phyloP scores from a whole-genome alignment of 2,888 invertebrate species.

The Augiades crinisus region DNA sequence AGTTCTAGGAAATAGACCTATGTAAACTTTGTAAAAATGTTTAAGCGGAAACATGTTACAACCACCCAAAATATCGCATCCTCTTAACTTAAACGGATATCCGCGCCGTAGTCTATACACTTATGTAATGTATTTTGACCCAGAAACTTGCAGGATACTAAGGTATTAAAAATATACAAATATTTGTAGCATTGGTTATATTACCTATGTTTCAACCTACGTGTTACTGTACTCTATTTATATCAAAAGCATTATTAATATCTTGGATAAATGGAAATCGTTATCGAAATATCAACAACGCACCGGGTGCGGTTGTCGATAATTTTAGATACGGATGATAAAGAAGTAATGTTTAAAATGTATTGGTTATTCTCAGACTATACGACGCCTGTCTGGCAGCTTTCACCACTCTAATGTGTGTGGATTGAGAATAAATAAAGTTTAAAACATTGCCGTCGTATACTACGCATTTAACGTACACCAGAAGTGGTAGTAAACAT shows the following conservation, averaged over 20 bases:
- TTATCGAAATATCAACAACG: not conserved
- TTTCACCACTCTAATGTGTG: slow-evolving; percentile 1
- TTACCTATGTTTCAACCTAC: no score
- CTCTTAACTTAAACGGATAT: slow-evolving; percentile 41
- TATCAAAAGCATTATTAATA: not conserved
- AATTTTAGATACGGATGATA: not conserved
- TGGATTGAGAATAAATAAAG: slow-evolving; percentile 5
- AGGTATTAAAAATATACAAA: no score
- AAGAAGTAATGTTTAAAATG: not conserved
- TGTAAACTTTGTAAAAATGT: slow-evolving; percentile 1
- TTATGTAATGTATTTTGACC: slow-evolving; percentile 1
- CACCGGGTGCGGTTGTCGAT: not conserved
- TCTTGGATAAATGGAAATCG: not conserved
- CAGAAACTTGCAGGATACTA: not conserved
- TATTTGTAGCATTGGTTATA: not conserved
- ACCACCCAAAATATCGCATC: slow-evolving; percentile 32
- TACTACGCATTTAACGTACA: not conserved
- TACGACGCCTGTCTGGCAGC: not conserved
- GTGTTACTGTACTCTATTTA: not conserved
- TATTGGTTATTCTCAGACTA: not conserved
- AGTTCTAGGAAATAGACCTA: not conserved
- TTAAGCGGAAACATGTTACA: not conserved
- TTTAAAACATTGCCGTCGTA: not conserved
- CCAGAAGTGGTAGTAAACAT: no score
- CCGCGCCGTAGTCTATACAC: slow-evolving; percentile 35